These are phyloP conservation scores for Chromobotia macracanthus DNA, from an alignment of 2,797 vertebrate genomes.

Conservation along the genomic window DNA sequence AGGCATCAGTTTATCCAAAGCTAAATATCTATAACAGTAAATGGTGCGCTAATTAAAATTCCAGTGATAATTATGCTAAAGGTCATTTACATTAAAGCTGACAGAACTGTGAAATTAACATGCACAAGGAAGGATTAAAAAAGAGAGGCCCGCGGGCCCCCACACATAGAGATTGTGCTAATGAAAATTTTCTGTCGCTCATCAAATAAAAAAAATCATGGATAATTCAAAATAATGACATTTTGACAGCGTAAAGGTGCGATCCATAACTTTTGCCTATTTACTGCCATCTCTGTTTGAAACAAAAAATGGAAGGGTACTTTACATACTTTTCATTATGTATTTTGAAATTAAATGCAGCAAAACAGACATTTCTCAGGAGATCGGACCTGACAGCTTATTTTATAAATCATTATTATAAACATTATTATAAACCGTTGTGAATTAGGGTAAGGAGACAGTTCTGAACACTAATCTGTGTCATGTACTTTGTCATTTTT, in stretches of 20 bases:
- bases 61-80: slow-evolving; percentile 11
- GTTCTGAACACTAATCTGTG: no score
- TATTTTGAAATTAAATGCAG: no score
- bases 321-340: no score
- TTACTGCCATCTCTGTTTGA: no score
- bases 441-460: no score
- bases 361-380: no score
- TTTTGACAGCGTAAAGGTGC: not conserved
- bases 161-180: not conserved
- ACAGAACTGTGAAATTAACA: slow-evolving; percentile 1
- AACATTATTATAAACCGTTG: no score
- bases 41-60: slow-evolving; percentile 3
- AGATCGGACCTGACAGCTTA: no score
- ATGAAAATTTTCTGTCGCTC: not conserved
- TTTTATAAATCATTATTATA: no score
- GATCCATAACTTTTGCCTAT: no score
- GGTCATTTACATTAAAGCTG: slow-evolving; percentile 5
- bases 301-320: no score
- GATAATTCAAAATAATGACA: not conserved
- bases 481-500: no score
- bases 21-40: slow-evolving; percentile 1
- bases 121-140: not conserved
- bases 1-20: not conserved
- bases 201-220: not conserved
- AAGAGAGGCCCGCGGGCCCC: not conserved